Base-by-base conservation (phyloP, 2,113 vertebrate genomes). In the Centropristis striata region DNA sequence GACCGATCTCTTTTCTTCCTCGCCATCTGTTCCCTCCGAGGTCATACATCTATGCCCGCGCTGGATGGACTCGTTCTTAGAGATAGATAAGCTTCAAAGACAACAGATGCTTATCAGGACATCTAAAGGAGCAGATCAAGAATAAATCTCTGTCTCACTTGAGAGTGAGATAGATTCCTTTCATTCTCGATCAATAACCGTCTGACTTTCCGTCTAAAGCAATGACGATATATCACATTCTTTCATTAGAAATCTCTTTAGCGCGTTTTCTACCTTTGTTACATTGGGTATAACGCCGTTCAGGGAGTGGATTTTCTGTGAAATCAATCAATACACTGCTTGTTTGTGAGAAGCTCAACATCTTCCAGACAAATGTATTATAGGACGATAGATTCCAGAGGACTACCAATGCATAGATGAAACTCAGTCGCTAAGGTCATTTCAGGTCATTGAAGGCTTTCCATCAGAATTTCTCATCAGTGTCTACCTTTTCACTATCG, bases 21-120 rank as follows among this genome's bases (percentile, higher is more conserved):
- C 11, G 54, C 27, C 21, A 41, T 28, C 27, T 57, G 68, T 57
- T 79, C 12, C 25, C 54, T 67, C 28, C 16, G 46, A 64, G 60
- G 49, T 64, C 70, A 28, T 7, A 32, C 21, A 66, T 74, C 58
- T 70, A 25, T 16, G 10, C 15, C 23, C 8, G 21, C 12, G 32
- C 14, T 25, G 51, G 16, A 67, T 41, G 18, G 51, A 42, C 66
- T 76, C 18, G 10, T 21, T 18, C 65, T 57, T 2, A 47, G 4
- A 64, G 50, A 47, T 1, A 21, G 39, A 84, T 42, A 37, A 65
- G 39, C 71, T 68, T 74, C 64, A 59, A 32, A 79, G 39, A 18
- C 58, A 64, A 50, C 44, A 54, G 16, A 69, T 37, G 18, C 6
- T 42, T 51, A 69, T 81, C 68, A 5, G 5, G 15, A 27, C 74